Base-by-base conservation (phyloP, 2,797 vertebrate species). In the Anguilla marmorata region DNA sequence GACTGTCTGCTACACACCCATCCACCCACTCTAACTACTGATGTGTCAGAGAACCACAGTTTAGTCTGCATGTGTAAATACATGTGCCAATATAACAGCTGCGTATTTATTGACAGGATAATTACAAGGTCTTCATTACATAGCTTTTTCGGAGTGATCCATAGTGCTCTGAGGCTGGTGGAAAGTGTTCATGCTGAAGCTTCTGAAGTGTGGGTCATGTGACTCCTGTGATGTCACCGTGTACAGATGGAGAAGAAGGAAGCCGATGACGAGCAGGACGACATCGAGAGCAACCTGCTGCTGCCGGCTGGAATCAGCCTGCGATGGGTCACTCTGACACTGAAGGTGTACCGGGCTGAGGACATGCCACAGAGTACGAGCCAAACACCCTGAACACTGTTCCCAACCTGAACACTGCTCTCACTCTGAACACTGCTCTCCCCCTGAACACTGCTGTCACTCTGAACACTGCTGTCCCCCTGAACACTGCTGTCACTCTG, bases 291-390 rank as follows among this genome's bases (percentile, higher is more conserved):
- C 89, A 99, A 99, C 91, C 93, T 99, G 87, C 94, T 99, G 87
- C 93, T 99, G 56, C 99, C 99, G 0, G 97, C 98, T 58, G 98
- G 98, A 33, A 93, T 97, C 4, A 94, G 96, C 3, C 96, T 99
- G 88, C 95, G 98, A 89, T 98, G 97, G 98, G 96, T 97, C 89
- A 99, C 96, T 0, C 95, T 99, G 87, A 92, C 97, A 11, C 94
- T 99, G 89, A 99, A 99, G 93, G 97, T 99, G 93, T 99, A 98
- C 96, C 95, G 99, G 91, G 98, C 98, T 0, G 99, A 99, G 91
- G 98, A 99, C 88, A 93, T 99, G 90, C 99, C 99, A 0, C 98
- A 99, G 93, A 99, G 99, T 99, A 96, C 3, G 79, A 3, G 21
- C 93, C 89, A 2, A 37, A 5, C 37, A 76, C 74, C 12, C 74